These are phyloP conservation scores for Lysiphlebus fabarum DNA, from an alignment of 1,140 invertebrate genomes.

Conservation along the genomic window DNA sequence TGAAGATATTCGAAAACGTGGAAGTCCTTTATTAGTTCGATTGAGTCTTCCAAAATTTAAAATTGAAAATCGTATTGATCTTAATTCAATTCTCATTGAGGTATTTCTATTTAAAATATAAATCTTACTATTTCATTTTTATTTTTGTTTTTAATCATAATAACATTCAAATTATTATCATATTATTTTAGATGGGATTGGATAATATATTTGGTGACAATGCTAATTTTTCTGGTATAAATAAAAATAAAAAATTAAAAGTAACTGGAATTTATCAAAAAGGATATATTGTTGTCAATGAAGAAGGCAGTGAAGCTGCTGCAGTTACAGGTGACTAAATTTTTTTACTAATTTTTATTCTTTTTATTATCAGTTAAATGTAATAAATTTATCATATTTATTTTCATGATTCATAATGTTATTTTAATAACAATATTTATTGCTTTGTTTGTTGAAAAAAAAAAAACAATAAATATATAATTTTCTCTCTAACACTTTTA, in stretches of 20 bases:
- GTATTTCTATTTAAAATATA: slow-evolving; percentile 39
- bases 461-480: no score
- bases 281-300: slow-evolving; percentile 62
- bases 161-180: background rate
- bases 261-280: slow-evolving; percentile 60
- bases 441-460: no score
- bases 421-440: no score
- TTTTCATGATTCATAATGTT: no score
- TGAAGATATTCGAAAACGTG: slow-evolving; percentile 43
- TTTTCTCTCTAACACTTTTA: no score
- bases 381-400: background rate
- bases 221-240: slow-evolving; percentile 59
- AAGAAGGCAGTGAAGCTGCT: slow-evolving; percentile 63
- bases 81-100: slow-evolving; percentile 58
- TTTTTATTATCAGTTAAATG: background rate
- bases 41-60: slow-evolving; percentile 69
- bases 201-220: slow-evolving; percentile 50
- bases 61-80: slow-evolving; percentile 61
- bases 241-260: slow-evolving; percentile 38
- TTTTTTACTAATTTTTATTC: background rate
- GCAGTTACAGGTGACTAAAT: slow-evolving; percentile 52
- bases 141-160: background rate
- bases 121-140: background rate
- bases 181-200: slow-evolving; percentile 53
- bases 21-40: slow-evolving; percentile 36